Base-by-base conservation (phyloP, 2,888 invertebrate species). In the Caenorhabditis virilis region DNA sequence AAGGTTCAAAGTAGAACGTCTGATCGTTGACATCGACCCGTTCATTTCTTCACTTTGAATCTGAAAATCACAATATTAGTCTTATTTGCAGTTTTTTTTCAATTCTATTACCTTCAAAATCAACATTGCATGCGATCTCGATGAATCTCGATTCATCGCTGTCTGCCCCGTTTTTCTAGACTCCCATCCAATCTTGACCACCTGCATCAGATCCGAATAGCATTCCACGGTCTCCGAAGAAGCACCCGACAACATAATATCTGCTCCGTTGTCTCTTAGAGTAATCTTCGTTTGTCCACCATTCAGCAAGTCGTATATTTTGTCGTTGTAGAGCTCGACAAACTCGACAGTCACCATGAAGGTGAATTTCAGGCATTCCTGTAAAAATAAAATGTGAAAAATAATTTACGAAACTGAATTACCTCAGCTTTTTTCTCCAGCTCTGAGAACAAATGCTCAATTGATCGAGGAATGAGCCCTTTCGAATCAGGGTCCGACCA, bases 301-400 rank as follows among this genome's bases (percentile, higher is more conserved):
- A 45, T 83, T 84, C 42, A 85, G 72, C n/a, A 85, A 72, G 66
- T 85, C 85, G 76, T 77, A 85, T 7, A 85, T 77, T 56, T 80
- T 81, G 65, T 85, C 85, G 52, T 85, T 84, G 74, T 85, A 85
- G 16, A 85, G 83, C 73, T 85, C 85, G 25, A 85, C 77, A 69
- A 85, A 85, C 1, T 84, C 83, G 48, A 84, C 83, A 50, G 80
- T 78, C 43, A 83, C 80, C 38, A 82, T 50, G 54, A 82, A 85
- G 55, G 78, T 72, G 45, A 84, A 82, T 11, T 68, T 77, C n/a
- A 81, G 82, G 18, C 81, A 82, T 63, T 82, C 76, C 84, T 84
- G 69, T 16, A 74, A 70, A 47, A 30, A 23, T 55, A 22, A 13
- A 26, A 30, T 36, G 15, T 33, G 30, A 9, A n/a, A n/a, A n/a